phyloP scores from a whole-genome alignment of 1,140 invertebrate genomes.

The Venustaconcha ellipsiformis region DNA sequence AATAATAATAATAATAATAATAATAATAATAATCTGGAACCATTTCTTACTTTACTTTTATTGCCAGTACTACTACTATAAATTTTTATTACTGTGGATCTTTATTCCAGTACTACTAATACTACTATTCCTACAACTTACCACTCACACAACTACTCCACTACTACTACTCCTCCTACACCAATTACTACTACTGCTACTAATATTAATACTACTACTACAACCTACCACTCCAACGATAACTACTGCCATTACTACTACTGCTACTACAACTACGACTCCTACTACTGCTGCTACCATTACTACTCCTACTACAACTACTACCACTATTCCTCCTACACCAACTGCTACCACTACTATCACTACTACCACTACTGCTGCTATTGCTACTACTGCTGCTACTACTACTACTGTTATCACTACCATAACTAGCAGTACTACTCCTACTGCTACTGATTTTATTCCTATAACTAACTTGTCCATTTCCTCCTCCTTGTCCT shows the following conservation, averaged over 20 bases:
- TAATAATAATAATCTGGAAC: too few relatives aligned
- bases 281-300: background rate
- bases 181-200: conserved; percentile 1
- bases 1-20: too few relatives aligned
- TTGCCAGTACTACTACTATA: too few relatives aligned
- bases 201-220: background rate
- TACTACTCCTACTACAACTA: background rate
- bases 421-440: background rate
- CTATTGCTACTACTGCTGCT: background rate
- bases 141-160: background rate
- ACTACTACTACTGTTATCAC: background rate
- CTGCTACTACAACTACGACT: background rate
- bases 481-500: too few relatives aligned
- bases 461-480: too few relatives aligned
- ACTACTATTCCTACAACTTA: too few relatives aligned
- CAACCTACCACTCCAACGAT: background rate
- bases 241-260: background rate
- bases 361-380: background rate
- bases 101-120: too few relatives aligned
- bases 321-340: background rate
- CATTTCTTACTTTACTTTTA: too few relatives aligned
- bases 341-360: background rate
- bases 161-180: background rate
- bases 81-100: too few relatives aligned
- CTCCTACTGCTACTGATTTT: background rate